Conservation (phyloP, 2,113 vertebrate genomes). For the Chlorocebus sabaeus region DNA sequence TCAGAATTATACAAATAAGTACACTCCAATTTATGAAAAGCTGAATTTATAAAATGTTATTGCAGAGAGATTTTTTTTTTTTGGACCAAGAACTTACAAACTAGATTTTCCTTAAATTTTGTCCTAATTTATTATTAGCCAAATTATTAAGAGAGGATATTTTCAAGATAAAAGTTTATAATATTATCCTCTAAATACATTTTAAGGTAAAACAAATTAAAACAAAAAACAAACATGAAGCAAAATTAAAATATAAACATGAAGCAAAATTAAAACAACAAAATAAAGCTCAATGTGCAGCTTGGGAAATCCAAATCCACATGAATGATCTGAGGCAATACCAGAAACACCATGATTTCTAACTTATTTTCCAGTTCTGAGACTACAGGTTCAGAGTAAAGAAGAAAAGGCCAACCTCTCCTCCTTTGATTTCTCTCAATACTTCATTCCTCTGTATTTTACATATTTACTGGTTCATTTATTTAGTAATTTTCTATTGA, state of each 20-base stretch:
- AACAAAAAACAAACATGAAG: not conserved
- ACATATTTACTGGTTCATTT: not conserved
- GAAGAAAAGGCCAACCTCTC: not conserved
- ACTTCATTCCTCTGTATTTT: not conserved
- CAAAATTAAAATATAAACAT: not conserved
- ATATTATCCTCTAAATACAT: not conserved
- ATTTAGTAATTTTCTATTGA: not conserved
- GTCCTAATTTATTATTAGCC: not conserved
- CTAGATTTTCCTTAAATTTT: not conserved
- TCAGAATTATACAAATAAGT: not conserved
- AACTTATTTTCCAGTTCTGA: not conserved
- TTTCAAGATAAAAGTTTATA: conserved; percentile 20
- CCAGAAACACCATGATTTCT: not conserved
- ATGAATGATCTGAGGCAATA: not conserved
- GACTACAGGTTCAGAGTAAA: not conserved
- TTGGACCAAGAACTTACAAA: not conserved
- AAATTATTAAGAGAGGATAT: not conserved
- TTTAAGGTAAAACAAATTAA: not conserved
- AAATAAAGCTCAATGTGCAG: not conserved
- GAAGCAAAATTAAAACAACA: not conserved
- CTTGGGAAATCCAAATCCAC: not conserved
- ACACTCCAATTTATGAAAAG: not conserved
- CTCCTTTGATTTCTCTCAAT: not conserved
- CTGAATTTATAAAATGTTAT: not conserved
- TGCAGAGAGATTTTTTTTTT: not conserved